Conservation (phyloP, 2,797 vertebrate genomes). For the Gallinago nigripennis region DNA sequence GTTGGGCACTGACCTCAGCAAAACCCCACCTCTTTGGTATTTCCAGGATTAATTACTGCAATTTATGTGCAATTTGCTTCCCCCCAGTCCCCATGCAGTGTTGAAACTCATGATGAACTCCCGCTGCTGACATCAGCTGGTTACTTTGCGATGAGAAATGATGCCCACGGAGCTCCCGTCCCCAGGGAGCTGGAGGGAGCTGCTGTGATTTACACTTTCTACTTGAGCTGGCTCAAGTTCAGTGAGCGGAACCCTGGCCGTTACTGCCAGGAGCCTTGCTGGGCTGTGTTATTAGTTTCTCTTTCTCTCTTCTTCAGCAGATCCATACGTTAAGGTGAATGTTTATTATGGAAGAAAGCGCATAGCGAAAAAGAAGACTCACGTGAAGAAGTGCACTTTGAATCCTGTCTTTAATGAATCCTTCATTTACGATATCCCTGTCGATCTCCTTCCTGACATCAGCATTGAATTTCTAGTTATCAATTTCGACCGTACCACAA, state of each 20-base stretch:
- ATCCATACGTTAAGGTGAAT: constrained; percentile 97
- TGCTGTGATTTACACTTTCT: rapidly evolving
- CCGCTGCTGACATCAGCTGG: not conserved
- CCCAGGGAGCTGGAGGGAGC: rapidly evolving
- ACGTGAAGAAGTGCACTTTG: constrained; percentile 96
- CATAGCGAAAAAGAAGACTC: constrained; percentile 97
- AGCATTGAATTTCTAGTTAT: constrained; percentile 94
- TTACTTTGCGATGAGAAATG: not conserved
- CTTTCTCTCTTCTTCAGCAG: constrained; percentile 66
- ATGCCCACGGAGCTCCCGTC: rapidly evolving
- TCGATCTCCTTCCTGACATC: constrained; percentile 90
- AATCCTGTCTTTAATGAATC: constrained; percentile 97
- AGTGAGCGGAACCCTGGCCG: rapidly evolving
- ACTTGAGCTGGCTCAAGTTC: not conserved
- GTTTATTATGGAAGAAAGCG: constrained; percentile 94
- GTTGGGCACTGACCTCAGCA: not conserved
- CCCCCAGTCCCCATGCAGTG: rapidly evolving
- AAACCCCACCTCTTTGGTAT: rapidly evolving
- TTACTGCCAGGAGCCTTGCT: rapidly evolving
- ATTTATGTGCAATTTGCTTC: rapidly evolving
- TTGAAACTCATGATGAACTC: not conserved
- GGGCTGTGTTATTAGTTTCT: constrained; percentile 69
- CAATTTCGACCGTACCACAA: constrained; percentile 95
- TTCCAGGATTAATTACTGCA: not conserved
- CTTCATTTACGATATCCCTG: constrained; percentile 94